A percentile compares a stretch with the other conserved stretches of the same genome.
Conservation (phyloP, 2,113 vertebrate species). For the Stigmatopora nigra region DNA sequence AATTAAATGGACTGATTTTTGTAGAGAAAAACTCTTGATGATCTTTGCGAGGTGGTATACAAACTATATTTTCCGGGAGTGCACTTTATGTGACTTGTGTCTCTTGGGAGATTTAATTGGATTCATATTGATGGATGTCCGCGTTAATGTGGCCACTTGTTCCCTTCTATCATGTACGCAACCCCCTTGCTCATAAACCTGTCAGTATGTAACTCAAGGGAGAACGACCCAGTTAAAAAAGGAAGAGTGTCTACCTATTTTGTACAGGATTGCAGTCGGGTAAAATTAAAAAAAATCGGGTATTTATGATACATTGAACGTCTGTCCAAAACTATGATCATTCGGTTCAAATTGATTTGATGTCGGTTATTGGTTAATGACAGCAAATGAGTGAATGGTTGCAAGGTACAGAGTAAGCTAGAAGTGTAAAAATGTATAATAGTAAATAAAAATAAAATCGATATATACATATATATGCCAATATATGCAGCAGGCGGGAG, state of each 20-base stretch:
- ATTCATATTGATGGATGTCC: neutral
- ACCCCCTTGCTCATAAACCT: conserved; percentile 10
- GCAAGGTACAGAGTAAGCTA: too few species aligned
- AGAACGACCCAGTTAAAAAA: conserved; percentile 23
- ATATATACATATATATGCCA: too few species aligned
- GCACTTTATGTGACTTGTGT: neutral
- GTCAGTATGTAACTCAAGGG: conserved; percentile 9
- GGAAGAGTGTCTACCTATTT: conserved; percentile 9
- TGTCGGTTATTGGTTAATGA: too few species aligned
- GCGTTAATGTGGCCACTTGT: neutral
- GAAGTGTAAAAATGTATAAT: too few species aligned
- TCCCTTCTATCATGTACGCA: neutral
- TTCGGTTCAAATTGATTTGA: too few species aligned
- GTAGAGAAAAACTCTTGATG: neutral
- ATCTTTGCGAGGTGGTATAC: neutral
- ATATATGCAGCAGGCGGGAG: too few species aligned
- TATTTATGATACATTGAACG: too few species aligned
- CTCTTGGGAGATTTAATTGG: neutral
- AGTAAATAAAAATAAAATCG: too few species aligned
- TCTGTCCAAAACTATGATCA: too few species aligned
- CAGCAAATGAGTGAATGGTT: too few species aligned
- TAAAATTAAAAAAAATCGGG: too few species aligned
- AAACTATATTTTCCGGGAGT: neutral
- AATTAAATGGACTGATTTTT: too few species aligned
- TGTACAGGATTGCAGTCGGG: conserved; percentile 5